These are phyloP conservation scores for Leucophora obtusa DNA, from an alignment of 2,888 invertebrate genomes.

Conservation along the genomic window DNA sequence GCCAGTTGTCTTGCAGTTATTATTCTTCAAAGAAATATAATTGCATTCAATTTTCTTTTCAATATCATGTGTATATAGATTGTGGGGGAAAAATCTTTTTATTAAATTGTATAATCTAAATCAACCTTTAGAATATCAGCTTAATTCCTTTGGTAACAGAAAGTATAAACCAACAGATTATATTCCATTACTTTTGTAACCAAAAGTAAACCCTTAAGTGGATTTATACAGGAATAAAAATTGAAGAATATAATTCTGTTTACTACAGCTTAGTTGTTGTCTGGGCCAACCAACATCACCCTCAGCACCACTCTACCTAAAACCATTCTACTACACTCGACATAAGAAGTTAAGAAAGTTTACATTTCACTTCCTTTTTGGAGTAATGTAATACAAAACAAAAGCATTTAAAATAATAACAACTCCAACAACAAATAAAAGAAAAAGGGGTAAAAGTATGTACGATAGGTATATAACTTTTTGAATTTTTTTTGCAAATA, in stretches of 20 bases:
- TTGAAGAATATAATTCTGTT: not conserved
- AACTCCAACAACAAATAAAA: not conserved
- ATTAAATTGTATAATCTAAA: no score
- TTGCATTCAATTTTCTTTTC: not conserved
- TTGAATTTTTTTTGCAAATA: no score
- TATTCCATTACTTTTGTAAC: not conserved
- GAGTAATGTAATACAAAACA: not conserved
- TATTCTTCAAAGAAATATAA: no score
- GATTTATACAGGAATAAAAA: not conserved
- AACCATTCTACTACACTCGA: not conserved
- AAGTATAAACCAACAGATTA: not conserved
- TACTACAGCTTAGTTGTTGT: not conserved
- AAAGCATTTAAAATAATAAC: conserved; percentile 6
- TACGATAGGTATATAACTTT: no score
- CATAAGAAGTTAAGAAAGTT: conserved; percentile 36
- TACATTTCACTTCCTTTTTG: conserved; percentile 40
- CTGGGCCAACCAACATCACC: not conserved
- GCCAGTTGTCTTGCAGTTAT: no score
- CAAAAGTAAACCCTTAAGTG: not conserved
- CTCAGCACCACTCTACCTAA: not conserved
- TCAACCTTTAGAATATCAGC: no score
- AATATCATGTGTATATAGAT: not conserved
- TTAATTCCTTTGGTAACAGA: no score
- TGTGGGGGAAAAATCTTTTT: not conserved
- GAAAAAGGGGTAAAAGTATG: not conserved